Base-by-base conservation (phyloP, 2,113 vertebrate genomes). In the Condylura cristata region DNA sequence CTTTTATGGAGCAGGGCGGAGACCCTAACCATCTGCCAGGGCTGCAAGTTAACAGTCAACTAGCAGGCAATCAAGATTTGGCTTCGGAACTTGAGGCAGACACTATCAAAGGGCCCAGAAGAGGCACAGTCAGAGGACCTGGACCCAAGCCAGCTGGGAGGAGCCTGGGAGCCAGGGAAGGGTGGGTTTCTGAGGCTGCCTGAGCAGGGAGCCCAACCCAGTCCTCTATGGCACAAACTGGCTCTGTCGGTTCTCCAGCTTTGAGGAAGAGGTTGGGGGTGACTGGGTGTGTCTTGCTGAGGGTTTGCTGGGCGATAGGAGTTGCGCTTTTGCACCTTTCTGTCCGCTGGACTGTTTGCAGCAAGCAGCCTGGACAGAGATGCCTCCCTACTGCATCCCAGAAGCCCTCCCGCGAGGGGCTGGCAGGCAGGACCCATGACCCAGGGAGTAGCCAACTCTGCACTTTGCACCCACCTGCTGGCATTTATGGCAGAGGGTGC, bases 391-490 rank as follows among this genome's bases (percentile, higher is more conserved):
- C 0, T 2, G 1, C 3, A 20, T 6, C 26, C 80, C 32, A 39
- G 39, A 0, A 32, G 18, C 85, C 28, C 34, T 53, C 56, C 75
- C 87, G 17, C 2, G 0, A 58, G 48, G 58, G 10, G 13, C 58
- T 9, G 71, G 76, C 16, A 4, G 41, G 8, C 75, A 9, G n/a
- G 11, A 7, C 17, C 39, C 72, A 53, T 3, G 28, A 39, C 41
- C 93, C 17, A 1, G 32, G 8, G 70, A 68, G 46, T 20, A 10
- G 34, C 39, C 0, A 30, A 46, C 44, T 0, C 26, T 61, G 92
- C 60, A 48, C 96, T 96, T 95, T 93, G 95, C 30, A 79, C 96
- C 65, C 83, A 14, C 78, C 46, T 53, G 24, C 70, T 37, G 65
- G 94, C n/a, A 80, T 84, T 89, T 72, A 41, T 41, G 66, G 44